phyloP scores from a whole-genome alignment of 92 coral and sea anemone genomes.

The Bergia puertoricense region DNA sequence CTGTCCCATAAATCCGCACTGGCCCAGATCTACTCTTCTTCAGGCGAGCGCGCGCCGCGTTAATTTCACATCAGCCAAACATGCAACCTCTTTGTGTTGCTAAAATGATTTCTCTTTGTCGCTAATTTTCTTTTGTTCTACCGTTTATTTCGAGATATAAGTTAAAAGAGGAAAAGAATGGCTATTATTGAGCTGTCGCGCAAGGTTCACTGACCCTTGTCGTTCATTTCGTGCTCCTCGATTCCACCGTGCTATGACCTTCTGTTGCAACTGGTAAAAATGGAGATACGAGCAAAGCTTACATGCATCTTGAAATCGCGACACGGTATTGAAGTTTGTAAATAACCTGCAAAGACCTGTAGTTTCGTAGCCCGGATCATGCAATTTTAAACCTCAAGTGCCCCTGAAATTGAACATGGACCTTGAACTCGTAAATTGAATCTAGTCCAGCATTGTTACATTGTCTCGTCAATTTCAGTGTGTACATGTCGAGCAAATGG shows the following conservation, averaged over 20 bases:
- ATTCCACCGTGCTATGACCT: background rate
- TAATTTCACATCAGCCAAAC: conserved; percentile 38
- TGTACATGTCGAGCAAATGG: background rate
- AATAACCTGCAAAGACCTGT: conserved; percentile 50
- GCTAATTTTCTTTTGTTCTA: conserved; percentile 59
- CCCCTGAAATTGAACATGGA: conserved; percentile 21
- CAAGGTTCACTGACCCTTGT: conserved; percentile 30
- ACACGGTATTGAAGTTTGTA: conserved; percentile 15
- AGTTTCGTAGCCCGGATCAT: conserved; percentile 22
- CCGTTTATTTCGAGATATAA: conserved; percentile 48
- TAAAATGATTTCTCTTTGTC: conserved; percentile 56
- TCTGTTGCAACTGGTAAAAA: background rate
- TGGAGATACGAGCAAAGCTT: background rate
- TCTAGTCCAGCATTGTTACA: conserved; percentile 40
- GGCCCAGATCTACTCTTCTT: background rate
- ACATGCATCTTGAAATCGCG: background rate
- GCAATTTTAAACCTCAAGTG: conserved; percentile 34
- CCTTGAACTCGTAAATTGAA: conserved; percentile 40
- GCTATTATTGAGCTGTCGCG: conserved; percentile 19
- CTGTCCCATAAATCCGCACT: background rate
- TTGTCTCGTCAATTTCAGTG: conserved; percentile 33
- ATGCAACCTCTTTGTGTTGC: conserved; percentile 60
- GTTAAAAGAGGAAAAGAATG: conserved; percentile 34
- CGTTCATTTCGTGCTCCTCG: background rate
- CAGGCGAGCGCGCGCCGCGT: background rate